Percentiles rank a stretch among this genome's conserved stretches.
phyloP scores from a whole-genome alignment of 2,797 vertebrate species.

The Characodon lateralis region DNA sequence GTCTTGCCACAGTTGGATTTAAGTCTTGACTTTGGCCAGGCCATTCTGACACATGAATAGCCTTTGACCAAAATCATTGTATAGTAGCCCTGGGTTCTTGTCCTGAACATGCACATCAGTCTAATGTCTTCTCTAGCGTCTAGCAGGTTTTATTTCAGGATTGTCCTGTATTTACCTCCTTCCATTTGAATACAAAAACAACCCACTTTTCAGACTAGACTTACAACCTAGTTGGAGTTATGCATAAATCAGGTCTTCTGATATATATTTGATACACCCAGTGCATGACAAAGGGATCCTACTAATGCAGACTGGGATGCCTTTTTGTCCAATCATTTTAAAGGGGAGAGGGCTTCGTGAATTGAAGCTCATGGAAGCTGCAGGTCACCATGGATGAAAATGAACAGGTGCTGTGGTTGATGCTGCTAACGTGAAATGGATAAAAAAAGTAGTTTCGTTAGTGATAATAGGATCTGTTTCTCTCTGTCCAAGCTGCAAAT shows the following conservation, averaged over 20 bases:
- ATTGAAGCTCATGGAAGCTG: conserved; percentile 32
- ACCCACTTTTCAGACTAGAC: neutral
- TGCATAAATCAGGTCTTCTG: conserved; percentile 58
- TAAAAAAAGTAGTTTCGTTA: conserved; percentile 17
- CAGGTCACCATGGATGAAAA: conserved; percentile 9
- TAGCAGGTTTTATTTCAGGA: too few relatives aligned
- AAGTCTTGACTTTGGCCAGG: neutral
- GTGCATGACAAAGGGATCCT: conserved; percentile 30
- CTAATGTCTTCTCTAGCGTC: too few relatives aligned
- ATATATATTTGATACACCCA: conserved; percentile 24
- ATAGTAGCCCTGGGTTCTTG: neutral
- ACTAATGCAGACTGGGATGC: conserved; percentile 30
- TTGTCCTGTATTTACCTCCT: too few relatives aligned
- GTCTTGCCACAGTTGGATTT: neutral
- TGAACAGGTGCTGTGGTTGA: conserved; percentile 9
- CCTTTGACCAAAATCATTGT: too few relatives aligned
- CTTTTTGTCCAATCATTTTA: conserved; percentile 39
- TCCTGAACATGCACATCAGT: too few relatives aligned
- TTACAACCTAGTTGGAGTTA: conserved; percentile 47
- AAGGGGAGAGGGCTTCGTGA: conserved; percentile 36
- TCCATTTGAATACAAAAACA: neutral
- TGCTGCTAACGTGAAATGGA: conserved; percentile 17
- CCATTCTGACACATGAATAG: neutral
- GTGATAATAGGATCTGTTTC: conserved; percentile 22
- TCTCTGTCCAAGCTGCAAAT: conserved; percentile 38